Percentiles rank a stretch among this genome's conserved stretches.
Conservation (phyloP, 1,140 invertebrate species). For the Propsilocerus akamusi region DNA sequence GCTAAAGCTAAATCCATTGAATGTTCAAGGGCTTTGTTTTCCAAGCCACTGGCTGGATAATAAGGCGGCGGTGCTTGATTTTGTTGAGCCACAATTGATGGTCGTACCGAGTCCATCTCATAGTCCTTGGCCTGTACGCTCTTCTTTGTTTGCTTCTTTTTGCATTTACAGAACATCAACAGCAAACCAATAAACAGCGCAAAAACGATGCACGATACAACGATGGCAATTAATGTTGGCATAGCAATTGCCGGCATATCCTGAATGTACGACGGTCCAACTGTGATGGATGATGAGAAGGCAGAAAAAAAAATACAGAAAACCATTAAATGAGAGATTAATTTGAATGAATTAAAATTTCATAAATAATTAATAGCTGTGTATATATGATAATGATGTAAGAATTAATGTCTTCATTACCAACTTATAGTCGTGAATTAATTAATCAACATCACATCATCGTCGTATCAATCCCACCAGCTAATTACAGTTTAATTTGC, state of each 20-base stretch:
- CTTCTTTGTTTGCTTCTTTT: conserved; percentile 62
- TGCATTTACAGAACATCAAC: conserved; percentile 72
- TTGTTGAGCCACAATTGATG: conserved; percentile 59
- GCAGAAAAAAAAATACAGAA: conserved; percentile 7
- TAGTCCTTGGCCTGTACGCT: conserved; percentile 63
- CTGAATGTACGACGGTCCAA: conserved; percentile 58
- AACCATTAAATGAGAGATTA: background rate
- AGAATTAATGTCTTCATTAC: no score
- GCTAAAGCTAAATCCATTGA: conserved; percentile 63
- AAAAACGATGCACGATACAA: conserved; percentile 64
- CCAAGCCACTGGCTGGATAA: conserved; percentile 62
- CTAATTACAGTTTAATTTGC: conserved; percentile 15
- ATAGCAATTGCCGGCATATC: conserved; percentile 56
- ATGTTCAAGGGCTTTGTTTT: conserved; percentile 79
- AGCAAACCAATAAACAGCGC: conserved; percentile 55
- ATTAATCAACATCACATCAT: no score
- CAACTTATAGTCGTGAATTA: no score
- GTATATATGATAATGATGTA: background rate
- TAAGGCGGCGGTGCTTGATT: conserved; percentile 71
- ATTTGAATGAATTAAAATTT: conserved; percentile 4
- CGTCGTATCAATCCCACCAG: background rate
- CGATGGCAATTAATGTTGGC: conserved; percentile 58
- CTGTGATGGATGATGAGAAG: conserved; percentile 26
- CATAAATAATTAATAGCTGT: background rate
- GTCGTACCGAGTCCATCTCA: conserved; percentile 67